Evolutionary conservation across 2,888 invertebrate genomes (phyloP).

Genomic region (Amphipoea lucens): DNA sequence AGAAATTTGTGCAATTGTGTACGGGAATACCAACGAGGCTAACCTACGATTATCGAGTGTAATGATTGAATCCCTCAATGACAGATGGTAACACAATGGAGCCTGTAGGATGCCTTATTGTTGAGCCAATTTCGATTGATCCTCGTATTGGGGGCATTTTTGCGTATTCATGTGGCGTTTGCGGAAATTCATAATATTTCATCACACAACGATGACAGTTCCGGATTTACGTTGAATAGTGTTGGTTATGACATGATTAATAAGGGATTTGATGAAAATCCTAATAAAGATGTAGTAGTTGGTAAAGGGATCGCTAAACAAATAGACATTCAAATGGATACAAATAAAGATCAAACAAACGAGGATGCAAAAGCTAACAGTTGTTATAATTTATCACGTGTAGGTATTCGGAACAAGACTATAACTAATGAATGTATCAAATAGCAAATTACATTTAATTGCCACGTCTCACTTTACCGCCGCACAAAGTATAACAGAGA

Average conservation of each 20-base stretch:
- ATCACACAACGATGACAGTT: constrained; percentile 77
- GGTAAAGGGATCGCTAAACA: constrained; percentile 34
- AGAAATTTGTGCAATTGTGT: constrained; percentile 79
- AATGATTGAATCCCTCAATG: constrained; percentile 83
- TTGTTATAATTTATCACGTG: constrained; percentile 28
- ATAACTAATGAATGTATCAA: constrained; percentile 48
- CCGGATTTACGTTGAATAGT: constrained; percentile 68
- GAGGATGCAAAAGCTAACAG: constrained; percentile 15
- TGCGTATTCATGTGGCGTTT: constrained; percentile 81
- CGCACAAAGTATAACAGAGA: constrained; percentile 61
- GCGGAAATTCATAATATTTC: constrained; percentile 74
- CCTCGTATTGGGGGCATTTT: constrained; percentile 82
- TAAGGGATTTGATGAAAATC: constrained; percentile 42
- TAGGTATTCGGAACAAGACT: constrained; percentile 44
- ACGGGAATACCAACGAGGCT: constrained; percentile 67
- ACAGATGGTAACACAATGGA: constrained; percentile 87
- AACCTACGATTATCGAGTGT: constrained; percentile 83
- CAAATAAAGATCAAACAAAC: constrained; percentile 26
- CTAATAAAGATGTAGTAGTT: constrained; percentile 31
- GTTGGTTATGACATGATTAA: constrained; percentile 60
- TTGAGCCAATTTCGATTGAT: constrained; percentile 82
- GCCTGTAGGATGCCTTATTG: constrained; percentile 75
- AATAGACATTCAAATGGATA: constrained; percentile 3
- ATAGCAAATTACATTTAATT: constrained; percentile 62
- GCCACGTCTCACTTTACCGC: constrained; percentile 53